phyloP scores from a whole-genome alignment of 2,797 vertebrate genomes.

The Decapterus maruadsi region DNA sequence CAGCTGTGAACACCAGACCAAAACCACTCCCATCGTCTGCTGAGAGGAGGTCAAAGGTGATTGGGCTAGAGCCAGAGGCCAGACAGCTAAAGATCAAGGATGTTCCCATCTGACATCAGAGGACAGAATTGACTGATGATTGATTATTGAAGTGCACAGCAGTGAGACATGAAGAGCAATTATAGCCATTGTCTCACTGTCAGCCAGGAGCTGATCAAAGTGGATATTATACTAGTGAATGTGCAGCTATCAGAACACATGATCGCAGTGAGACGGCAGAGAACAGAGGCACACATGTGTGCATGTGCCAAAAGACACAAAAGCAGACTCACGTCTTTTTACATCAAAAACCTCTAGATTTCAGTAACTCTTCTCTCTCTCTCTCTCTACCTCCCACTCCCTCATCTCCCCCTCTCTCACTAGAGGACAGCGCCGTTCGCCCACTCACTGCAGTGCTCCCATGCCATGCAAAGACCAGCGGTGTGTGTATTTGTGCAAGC shows the following conservation, averaged over 20 bases:
- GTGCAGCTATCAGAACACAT: not conserved
- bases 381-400: slow-evolving; percentile 14
- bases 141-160: not conserved
- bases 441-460: slow-evolving; percentile 38
- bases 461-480: not conserved
- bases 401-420: slow-evolving; percentile 35
- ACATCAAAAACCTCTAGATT: not conserved
- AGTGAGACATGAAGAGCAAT: not conserved
- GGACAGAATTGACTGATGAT: not conserved
- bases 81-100: not conserved
- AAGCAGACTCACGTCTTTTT: not conserved
- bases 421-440: slow-evolving; percentile 20
- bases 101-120: too few relatives aligned
- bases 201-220: not conserved
- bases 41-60: not conserved
- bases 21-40: too few relatives aligned
- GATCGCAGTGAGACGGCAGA: not conserved
- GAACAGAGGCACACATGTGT: not conserved
- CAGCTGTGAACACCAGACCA: too few relatives aligned
- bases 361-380: not conserved
- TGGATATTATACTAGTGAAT: not conserved
- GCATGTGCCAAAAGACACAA: not conserved
- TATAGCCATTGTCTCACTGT: too few relatives aligned
- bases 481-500: not conserved
- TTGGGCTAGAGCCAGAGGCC: not conserved